Conservation (phyloP, 2,797 vertebrate species). For the Bucorvus abyssinicus region DNA sequence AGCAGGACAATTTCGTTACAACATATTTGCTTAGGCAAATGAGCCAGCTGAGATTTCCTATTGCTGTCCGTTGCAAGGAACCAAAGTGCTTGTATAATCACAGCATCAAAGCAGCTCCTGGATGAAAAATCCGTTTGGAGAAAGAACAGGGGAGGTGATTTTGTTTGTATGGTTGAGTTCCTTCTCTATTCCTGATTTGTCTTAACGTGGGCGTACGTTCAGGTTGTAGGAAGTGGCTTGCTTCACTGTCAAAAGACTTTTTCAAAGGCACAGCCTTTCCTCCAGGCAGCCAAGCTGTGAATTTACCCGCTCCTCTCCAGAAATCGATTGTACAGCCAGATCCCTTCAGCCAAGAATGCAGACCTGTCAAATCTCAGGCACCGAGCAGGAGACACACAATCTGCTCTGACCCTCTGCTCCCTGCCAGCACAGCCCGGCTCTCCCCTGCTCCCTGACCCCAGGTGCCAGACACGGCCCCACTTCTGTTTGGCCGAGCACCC, state of each 20-base stretch:
- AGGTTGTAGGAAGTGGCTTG: neutral
- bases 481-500: neutral
- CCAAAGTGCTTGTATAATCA: neutral
- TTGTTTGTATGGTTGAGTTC: neutral
- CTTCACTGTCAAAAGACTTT: neutral
- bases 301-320: neutral
- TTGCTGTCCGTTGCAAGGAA: neutral
- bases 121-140: neutral
- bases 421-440: neutral
- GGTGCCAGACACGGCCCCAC: neutral
- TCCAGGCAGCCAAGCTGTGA: neutral
- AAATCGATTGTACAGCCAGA: slow-evolving; percentile 19
- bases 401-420: slow-evolving; percentile 52
- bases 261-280: neutral
- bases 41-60: neutral
- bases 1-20: neutral
- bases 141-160: neutral
- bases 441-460: slow-evolving; percentile 1
- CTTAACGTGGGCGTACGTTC: rapidly evolving
- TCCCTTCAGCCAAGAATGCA: slow-evolving; percentile 53
- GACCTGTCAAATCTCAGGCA: slow-evolving; percentile 56
- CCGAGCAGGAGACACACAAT: neutral
- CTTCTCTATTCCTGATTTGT: neutral
- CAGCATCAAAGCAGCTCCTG: neutral
- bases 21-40: neutral